Evolutionary conservation across 1,140 invertebrate species (phyloP), one percentile per base, ranked within the genome.

Genomic region (Phymorhynchus buccinoides): DNA sequence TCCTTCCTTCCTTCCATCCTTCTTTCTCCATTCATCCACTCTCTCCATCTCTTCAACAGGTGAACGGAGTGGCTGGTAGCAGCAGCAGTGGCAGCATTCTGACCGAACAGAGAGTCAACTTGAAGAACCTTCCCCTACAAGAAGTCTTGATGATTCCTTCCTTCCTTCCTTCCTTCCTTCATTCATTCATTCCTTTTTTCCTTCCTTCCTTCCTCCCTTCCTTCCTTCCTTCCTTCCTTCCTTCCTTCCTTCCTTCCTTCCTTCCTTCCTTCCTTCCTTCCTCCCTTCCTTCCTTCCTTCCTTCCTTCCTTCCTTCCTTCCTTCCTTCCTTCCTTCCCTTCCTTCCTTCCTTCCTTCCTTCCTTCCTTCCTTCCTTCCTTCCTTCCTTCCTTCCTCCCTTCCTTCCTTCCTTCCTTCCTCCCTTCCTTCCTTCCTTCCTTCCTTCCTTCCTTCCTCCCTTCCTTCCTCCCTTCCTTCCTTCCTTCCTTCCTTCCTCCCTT

Each of bases 71-170:
- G n/a, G 30, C 16, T 66, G 56, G 16, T 66, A 16, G 30, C 48
- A 52, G 78, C 56, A 75, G 56, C 3, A 41, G 22, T 9, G 37
- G 16, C 35, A 56, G 32, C 52, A n/a, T 44, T 71, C 48, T 79
- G 82, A 80, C 73, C 48, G 84, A 80, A 83, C 68, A 32, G 77
- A 44, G 52, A 6, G 78, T 66, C 41, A 87, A 86, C 56, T 83
- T 90, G 30, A 88, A 91, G 82, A 89, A 90, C 48, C 66, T 87
- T 35, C 80, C 86, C 9, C 78, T 87, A 66, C 88, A 90, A 30
- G 88, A 90, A 39, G 80, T 92, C 6, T 30, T 89, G 37, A 85
- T 87, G n/a, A n/a, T n/a, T n/a, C n/a, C n/a, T n/a, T n/a, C 48
- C 48, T 52, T 73, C 37, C 71, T 73, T 16, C 71, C n/a, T 32